Conservation (phyloP, 2,113 vertebrate genomes). For the Pipa parva region DNA sequence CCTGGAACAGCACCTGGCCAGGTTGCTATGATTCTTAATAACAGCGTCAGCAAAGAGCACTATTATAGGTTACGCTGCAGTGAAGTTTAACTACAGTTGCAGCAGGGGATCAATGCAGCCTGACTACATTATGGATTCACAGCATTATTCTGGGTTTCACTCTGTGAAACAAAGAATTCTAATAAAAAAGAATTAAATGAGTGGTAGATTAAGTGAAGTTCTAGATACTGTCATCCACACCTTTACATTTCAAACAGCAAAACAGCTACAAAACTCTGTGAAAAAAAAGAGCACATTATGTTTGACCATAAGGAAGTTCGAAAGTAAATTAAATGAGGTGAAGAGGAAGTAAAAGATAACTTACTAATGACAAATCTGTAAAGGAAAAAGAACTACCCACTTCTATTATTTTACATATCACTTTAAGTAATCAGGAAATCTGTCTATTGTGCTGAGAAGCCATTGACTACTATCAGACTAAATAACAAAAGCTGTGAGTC, state of each 20-base stretch:
- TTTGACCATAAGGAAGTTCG: neutral
- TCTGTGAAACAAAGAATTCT: constrained; percentile 49
- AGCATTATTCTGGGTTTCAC: constrained; percentile 44
- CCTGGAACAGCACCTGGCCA: constrained; percentile 23
- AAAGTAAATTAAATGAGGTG: neutral
- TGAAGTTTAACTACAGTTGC: constrained; percentile 37
- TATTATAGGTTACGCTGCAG: constrained; percentile 18
- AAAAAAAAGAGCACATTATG: constrained; percentile 10
- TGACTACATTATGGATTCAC: constrained; percentile 35
- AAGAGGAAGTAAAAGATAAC: constrained; percentile 17
- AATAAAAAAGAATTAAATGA: too few species aligned
- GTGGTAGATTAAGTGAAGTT: constrained; percentile 16
- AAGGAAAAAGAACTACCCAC: constrained; percentile 15
- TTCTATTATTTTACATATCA: constrained; percentile 31
- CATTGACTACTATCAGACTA: neutral
- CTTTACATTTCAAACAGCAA: constrained; percentile 22
- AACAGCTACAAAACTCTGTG: neutral
- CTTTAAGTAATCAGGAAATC: constrained; percentile 6
- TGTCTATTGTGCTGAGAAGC: constrained; percentile 3
- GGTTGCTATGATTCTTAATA: constrained; percentile 30
- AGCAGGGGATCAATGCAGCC: constrained; percentile 39
- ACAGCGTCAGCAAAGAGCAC: constrained; percentile 1
- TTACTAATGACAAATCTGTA: constrained; percentile 4
- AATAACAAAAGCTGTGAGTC: constrained; percentile 8
- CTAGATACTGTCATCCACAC: constrained; percentile 1